Evolutionary conservation across 2,888 invertebrate species (phyloP), one percentile per base, ranked within the genome.

Genomic region (Pseudococcus longispinus): DNA sequence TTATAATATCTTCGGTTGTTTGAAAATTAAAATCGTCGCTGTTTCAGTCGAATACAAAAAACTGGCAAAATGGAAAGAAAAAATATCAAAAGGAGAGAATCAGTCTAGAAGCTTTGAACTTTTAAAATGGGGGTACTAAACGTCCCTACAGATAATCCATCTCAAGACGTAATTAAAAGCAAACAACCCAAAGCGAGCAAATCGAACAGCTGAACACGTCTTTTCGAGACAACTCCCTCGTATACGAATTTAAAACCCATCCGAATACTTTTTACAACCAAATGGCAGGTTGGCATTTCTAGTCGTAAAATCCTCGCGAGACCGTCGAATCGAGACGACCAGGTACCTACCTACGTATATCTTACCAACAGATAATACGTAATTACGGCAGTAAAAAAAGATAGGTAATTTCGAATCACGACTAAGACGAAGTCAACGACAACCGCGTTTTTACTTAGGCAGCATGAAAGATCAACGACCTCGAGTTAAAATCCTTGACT

Each of bases 391-490:
- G 60, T 60, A 60, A 60, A 60, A 60, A n/a, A 55, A n/a, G 55
- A 20, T 37, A 37, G 37, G 55, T 55, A 55, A 55, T 55, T 55
- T 55, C n/a, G n/a, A 55, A 55, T 55, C 55, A 55, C 60, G 60
- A 60, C 60, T 1, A 20, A 0, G 60, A 60, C 23, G 60, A 23
- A 23, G 23, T 5, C 51, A n/a, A 51, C 60, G 23, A 60, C 20
- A 13, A 11, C 60, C 9, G 23, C 60, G 23, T 60, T 60, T 60
- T 60, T 13, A 20, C 60, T 23, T 23, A 60, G 23, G 0, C 37
- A 60, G 9, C 20, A 13, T 15, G 23, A 70, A 70, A 70, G 70
- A 70, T 70, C 70, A 70, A 70, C 70, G 70, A 70, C 70, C 70
- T 29, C 29, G 13, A 20, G 70, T 70, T 29, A 70, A 70, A 70